These are phyloP conservation scores for Ondatra zibethicus DNA, from an alignment of 2,113 vertebrate species.

Conservation along the genomic window DNA sequence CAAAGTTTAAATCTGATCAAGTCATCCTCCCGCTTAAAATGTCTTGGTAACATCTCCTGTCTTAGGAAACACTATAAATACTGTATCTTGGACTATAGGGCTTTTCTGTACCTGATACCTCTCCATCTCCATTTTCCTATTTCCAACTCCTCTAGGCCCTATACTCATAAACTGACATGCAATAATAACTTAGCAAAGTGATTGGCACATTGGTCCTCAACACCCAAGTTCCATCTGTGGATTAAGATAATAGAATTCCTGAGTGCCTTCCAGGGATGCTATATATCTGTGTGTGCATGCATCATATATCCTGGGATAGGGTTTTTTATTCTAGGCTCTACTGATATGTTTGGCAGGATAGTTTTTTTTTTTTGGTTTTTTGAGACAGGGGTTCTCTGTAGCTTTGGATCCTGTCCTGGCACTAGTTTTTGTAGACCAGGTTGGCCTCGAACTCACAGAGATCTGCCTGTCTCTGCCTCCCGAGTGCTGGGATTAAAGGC, in stretches of 20 bases:
- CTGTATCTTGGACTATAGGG: background rate
- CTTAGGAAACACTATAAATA: constrained; percentile 13
- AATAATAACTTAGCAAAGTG: background rate
- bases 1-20: constrained; percentile 29
- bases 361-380: background rate
- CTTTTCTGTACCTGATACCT: constrained; percentile 8
- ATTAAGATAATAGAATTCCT: background rate
- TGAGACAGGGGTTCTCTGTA: too few relatives aligned
- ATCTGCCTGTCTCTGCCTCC: too few relatives aligned
- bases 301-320: background rate
- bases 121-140: background rate
- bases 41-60: background rate
- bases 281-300: background rate
- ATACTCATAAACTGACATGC: background rate
- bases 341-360: background rate
- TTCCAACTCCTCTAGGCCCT: background rate
- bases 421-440: too few relatives aligned
- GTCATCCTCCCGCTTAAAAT: constrained; percentile 9
- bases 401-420: too few relatives aligned
- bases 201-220: background rate
- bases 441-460: too few relatives aligned
- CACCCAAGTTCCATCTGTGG: constrained; percentile 3
- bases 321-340: background rate
- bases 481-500: too few relatives aligned
- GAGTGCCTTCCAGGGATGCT: background rate